A percentile compares a stretch with the other conserved stretches of the same genome.
Evolutionary conservation across 2,888 invertebrate genomes (phyloP).

Genomic region (Mellilla xanthometata): DNA sequence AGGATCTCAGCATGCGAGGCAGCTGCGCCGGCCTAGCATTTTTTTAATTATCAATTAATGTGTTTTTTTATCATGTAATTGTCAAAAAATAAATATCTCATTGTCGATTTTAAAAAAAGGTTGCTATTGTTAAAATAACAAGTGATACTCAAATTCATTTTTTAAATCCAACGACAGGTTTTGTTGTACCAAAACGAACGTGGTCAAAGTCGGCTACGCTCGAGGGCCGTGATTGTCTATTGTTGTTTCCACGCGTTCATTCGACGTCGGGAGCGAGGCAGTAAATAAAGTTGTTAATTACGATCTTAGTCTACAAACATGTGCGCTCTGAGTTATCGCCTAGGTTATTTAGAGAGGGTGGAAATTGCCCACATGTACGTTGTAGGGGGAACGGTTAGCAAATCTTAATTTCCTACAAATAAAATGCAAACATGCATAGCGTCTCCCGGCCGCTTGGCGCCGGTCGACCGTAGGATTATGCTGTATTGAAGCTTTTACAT

Average conservation of each 20-base stretch:
- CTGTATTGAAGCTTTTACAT: slow-evolving; percentile 16
- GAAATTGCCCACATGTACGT: slow-evolving; percentile 49
- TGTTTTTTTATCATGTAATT: too few relatives aligned
- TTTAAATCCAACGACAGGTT: too few relatives aligned
- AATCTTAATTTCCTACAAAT: slow-evolving; percentile 64
- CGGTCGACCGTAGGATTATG: slow-evolving; percentile 12
- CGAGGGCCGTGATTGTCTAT: slow-evolving; percentile 8
- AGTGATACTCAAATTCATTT: too few relatives aligned
- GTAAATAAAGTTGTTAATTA: slow-evolving; percentile 27
- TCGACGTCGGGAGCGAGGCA: slow-evolving; percentile 7
- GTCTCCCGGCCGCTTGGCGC: slow-evolving; percentile 1
- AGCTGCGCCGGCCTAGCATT: too few relatives aligned
- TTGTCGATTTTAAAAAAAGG: too few relatives aligned
- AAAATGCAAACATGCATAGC: slow-evolving; percentile 54
- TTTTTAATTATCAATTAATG: too few relatives aligned
- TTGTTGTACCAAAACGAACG: too few relatives aligned
- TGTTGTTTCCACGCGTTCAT: slow-evolving; percentile 9
- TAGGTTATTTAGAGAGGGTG: slow-evolving; percentile 57
- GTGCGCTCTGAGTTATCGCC: slow-evolving; percentile 58
- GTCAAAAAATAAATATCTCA: too few relatives aligned
- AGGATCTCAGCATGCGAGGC: too few relatives aligned
- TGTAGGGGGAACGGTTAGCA: slow-evolving; percentile 34
- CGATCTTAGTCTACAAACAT: slow-evolving; percentile 44
- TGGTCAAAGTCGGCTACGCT: not conserved
- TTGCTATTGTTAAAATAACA: too few relatives aligned